Evolutionary conservation across 2,113 vertebrate species (phyloP).

Genomic region (Pagrus major): DNA sequence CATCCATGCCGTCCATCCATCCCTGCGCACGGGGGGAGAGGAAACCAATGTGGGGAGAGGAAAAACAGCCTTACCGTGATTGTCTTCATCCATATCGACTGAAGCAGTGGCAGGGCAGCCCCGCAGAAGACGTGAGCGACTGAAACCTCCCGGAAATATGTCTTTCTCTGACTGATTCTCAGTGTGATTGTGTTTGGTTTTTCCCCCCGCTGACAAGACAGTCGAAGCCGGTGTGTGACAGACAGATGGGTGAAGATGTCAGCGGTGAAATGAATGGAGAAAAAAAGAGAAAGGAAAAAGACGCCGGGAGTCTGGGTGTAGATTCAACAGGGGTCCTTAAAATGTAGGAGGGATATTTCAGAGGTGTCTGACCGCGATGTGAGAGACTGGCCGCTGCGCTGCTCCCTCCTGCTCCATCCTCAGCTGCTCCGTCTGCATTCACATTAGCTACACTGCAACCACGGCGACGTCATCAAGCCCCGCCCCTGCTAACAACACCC

Average conservation of each 20-base stretch:
- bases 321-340: not conserved
- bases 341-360: not conserved
- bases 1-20: slow-evolving; percentile 42
- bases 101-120: slow-evolving; percentile 26
- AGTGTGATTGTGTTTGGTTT: not conserved
- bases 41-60: slow-evolving; percentile 12
- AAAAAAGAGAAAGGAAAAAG: not conserved
- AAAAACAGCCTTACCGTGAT: slow-evolving; percentile 49
- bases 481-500: slow-evolving; percentile 62
- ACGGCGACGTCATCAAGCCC: slow-evolving; percentile 70
- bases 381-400: slow-evolving; percentile 24
- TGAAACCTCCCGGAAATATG: slow-evolving; percentile 28
- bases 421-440: slow-evolving; percentile 64
- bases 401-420: slow-evolving; percentile 66
- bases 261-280: not conserved
- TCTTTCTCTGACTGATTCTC: slow-evolving; percentile 1
- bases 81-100: slow-evolving; percentile 83
- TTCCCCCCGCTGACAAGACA: slow-evolving; percentile 18
- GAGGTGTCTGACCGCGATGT: slow-evolving; percentile 31
- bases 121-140: slow-evolving; percentile 44
- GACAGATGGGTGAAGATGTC: slow-evolving; percentile 43
- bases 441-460: slow-evolving; percentile 54
- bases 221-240: slow-evolving; percentile 50
- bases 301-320: not conserved
- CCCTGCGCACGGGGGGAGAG: slow-evolving; percentile 29